These are phyloP conservation scores for Eueremaeus valkanovi DNA, from an alignment of 2,888 invertebrate species.

Conservation along the genomic window DNA sequence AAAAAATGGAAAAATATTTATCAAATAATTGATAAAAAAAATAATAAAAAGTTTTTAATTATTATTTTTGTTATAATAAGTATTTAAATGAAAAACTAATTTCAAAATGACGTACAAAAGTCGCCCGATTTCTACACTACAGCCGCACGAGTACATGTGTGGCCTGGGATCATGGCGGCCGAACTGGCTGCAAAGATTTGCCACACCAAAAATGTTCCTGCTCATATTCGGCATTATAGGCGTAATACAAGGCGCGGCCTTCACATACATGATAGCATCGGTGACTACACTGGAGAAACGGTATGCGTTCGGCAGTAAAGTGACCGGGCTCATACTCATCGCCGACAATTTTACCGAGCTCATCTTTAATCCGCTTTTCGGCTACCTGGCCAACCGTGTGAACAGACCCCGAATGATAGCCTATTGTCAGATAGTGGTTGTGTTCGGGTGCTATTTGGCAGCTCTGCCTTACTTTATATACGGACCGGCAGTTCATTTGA, in stretches of 20 bases:
- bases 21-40: too few species aligned
- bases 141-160: constrained; percentile 23
- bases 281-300: constrained; percentile 44
- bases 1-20: too few species aligned
- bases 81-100: too few species aligned
- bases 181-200: constrained; percentile 45
- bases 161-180: constrained; percentile 45
- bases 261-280: constrained; percentile 43
- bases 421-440: constrained; percentile 40
- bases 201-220: constrained; percentile 44
- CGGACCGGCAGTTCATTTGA: constrained; percentile 44
- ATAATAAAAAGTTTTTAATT: too few species aligned
- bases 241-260: constrained; percentile 44
- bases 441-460: constrained; percentile 41
- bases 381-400: constrained; percentile 42
- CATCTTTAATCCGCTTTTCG: constrained; percentile 37
- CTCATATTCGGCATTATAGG: constrained; percentile 43
- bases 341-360: constrained; percentile 41
- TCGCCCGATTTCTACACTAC: too few species aligned
- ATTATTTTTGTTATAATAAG: too few species aligned
- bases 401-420: constrained; percentile 43
- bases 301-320: constrained; percentile 43
- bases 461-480: constrained; percentile 45
- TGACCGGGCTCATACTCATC: constrained; percentile 43
- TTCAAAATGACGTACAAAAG: too few species aligned